Evolutionary conservation across 2,797 vertebrate genomes (phyloP).

Genomic region (Poecilia picta): DNA sequence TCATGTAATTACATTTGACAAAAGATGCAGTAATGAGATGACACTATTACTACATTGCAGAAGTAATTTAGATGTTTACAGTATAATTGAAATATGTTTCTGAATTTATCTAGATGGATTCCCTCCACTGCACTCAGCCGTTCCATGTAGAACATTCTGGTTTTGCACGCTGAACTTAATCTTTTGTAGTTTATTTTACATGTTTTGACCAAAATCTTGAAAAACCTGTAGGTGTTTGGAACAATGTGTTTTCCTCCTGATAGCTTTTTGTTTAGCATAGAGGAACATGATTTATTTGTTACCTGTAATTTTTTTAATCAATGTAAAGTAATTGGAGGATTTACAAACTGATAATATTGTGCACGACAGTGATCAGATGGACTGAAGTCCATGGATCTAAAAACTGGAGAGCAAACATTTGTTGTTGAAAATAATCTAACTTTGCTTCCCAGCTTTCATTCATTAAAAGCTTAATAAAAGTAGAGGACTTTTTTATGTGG

Average conservation of each 20-base stretch:
- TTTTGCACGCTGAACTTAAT: conserved; percentile 32
- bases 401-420: conserved; percentile 50
- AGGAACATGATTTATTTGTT: conserved; percentile 1
- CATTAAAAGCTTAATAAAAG: conserved; percentile 56
- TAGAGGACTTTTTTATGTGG: conserved; percentile 28
- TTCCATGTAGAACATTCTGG: conserved; percentile 44
- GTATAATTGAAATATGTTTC: conserved; percentile 46
- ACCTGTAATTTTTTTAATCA: conserved; percentile 21
- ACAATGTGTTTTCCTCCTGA: conserved; percentile 29
- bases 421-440: conserved; percentile 53
- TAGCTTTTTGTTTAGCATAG: conserved; percentile 10
- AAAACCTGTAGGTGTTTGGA: conserved; percentile 19
- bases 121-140: conserved; percentile 18
- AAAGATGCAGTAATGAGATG: conserved; percentile 60
- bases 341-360: conserved; percentile 1
- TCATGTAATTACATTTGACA: conserved; percentile 56
- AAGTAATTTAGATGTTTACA: conserved; percentile 57
- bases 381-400: conserved; percentile 31
- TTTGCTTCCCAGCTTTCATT: conserved; percentile 59
- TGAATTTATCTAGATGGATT: conserved; percentile 47
- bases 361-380: neutral
- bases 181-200: conserved; percentile 33
- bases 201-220: conserved; percentile 53
- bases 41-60: conserved; percentile 44
- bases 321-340: conserved; percentile 31